These are phyloP conservation scores for Artemia sinica DNA, from an alignment of 2,888 invertebrate genomes.

Conservation along the genomic window DNA sequence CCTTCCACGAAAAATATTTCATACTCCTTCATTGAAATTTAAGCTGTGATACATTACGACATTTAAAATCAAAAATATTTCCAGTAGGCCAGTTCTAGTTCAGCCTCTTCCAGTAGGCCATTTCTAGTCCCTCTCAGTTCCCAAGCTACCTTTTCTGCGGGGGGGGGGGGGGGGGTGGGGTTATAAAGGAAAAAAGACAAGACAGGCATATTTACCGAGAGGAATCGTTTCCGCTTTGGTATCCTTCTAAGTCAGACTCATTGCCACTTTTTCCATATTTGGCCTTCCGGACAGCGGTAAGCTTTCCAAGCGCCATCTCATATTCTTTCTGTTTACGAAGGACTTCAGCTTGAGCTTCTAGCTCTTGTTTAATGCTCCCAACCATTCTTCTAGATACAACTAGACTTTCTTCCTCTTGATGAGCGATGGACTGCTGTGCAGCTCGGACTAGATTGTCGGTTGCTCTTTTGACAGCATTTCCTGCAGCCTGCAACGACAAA, in stretches of 20 bases:
- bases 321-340: conserved; percentile 83
- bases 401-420: conserved; percentile 75
- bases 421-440: conserved; percentile 75
- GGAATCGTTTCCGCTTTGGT: conserved; percentile 39
- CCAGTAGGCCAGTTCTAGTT: too few relatives aligned
- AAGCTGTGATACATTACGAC: too few relatives aligned
- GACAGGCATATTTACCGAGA: conserved; percentile 27
- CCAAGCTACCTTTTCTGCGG: too few relatives aligned
- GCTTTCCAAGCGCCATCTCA: conserved; percentile 70
- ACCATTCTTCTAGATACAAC: conserved; percentile 85
- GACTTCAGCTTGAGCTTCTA: conserved; percentile 68
- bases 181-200: too few relatives aligned
- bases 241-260: conserved; percentile 29
- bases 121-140: too few relatives aligned
- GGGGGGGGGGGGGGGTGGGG: too few relatives aligned
- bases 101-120: too few relatives aligned
- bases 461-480: conserved; percentile 89
- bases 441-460: conserved; percentile 92
- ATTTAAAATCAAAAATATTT: too few relatives aligned
- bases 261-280: conserved; percentile 55
- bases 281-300: conserved; percentile 79
- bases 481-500: conserved; percentile 49
- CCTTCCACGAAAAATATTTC: too few relatives aligned
- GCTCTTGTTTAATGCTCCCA: conserved; percentile 89
- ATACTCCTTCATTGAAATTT: too few relatives aligned